Percentiles rank a stretch among this genome's conserved stretches.
Conservation (phyloP, 2,113 vertebrate species). For the Ictalurus furcatus region DNA sequence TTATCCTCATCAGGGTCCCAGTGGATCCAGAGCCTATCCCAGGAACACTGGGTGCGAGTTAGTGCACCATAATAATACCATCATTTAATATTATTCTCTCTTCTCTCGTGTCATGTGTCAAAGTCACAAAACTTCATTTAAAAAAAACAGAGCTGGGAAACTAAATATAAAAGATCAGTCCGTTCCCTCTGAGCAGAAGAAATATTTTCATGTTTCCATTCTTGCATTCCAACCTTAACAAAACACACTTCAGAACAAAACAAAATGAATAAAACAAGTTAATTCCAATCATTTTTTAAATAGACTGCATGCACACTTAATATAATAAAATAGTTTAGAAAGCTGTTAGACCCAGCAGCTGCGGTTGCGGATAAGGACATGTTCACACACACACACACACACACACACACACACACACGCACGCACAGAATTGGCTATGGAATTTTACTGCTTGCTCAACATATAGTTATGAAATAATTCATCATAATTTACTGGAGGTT, state of each 20-base stretch:
- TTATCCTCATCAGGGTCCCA: neutral
- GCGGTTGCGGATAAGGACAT: neutral
- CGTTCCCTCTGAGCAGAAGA: neutral
- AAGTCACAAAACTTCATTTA: neutral
- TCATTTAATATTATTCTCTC: neutral
- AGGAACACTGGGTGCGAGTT: neutral
- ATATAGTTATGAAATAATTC: neutral
- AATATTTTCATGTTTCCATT: neutral
- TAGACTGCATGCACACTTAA: neutral
- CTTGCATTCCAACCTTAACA: neutral
- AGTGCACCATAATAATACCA: neutral
- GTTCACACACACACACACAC: neutral
- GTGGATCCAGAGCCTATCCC: neutral
- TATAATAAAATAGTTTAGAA: neutral
- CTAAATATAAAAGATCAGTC: neutral
- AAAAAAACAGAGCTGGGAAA: neutral
- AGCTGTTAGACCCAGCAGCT: constrained; percentile 10
- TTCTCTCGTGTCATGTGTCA: neutral
- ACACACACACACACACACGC: constrained; percentile 9
- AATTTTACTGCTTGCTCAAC: neutral
- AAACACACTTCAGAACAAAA: neutral
- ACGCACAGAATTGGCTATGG: neutral
- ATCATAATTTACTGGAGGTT: neutral
- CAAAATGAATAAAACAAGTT: neutral
- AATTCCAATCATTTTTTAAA: neutral